Percentiles rank a stretch among this genome's conserved stretches.
phyloP scores from a whole-genome alignment of 1,140 invertebrate species.

The Akabosia matsudoensis region DNA sequence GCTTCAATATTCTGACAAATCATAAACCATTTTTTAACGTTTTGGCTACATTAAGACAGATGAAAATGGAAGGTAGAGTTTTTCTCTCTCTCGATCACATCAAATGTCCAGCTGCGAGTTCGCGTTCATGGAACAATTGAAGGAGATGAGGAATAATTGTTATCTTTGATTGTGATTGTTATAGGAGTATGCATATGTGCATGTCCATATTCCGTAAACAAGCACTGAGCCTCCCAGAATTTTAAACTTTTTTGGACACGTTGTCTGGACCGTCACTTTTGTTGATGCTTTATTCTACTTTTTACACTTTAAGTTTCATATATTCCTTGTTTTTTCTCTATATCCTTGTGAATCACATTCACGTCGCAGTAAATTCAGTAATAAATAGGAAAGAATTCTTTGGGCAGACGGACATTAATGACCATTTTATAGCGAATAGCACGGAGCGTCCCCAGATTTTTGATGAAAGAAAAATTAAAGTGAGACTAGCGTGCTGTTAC shows the following conservation, averaged over 20 bases:
- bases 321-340: neutral
- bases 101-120: conserved; percentile 2
- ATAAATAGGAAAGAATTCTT: too few relatives aligned
- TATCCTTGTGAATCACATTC: neutral
- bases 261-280: neutral
- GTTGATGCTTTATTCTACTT: neutral
- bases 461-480: too few relatives aligned
- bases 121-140: conserved; percentile 10
- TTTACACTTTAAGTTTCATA: too few relatives aligned
- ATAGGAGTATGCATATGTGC: neutral
- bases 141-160: neutral
- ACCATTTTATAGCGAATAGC: too few relatives aligned
- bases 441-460: too few relatives aligned
- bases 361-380: neutral
- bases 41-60: neutral
- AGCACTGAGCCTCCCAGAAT: neutral
- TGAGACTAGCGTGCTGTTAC: neutral
- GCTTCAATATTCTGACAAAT: neutral
- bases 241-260: conserved; percentile 6
- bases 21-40: too few relatives aligned
- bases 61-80: neutral
- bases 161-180: conserved; percentile 4
- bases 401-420: too few relatives aligned
- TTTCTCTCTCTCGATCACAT: conserved; percentile 6
- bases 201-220: neutral